Base-by-base conservation (phyloP, 2,888 invertebrate species). In the Resseliella maxima region DNA sequence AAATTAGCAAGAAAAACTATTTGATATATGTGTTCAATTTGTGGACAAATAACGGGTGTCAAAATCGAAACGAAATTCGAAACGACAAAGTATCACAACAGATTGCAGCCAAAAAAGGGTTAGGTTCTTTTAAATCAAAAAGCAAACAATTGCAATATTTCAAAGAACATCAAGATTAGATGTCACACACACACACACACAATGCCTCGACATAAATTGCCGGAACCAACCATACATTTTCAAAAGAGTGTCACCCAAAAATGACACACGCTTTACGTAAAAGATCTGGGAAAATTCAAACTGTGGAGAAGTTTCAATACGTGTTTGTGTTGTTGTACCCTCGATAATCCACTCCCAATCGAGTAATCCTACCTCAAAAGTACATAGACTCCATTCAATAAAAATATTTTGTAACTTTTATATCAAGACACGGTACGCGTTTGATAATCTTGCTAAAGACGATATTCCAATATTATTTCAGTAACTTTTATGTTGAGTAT, bases 21-120 rank as follows among this genome's bases (percentile, higher is more conserved):
- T 59, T 2, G 15, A 12, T 59, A 12, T 24, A 5, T 59, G 59
- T 15, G 15, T 59, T 59, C 27, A 24, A 12, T 59, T 59, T 24
- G 15, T 59, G 59, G 24, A 59, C 59, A 59, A 59, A 24, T 59
- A 59, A 24, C 59, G 59, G 59, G 59, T 59, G 59, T 59, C 5
- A 59, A 59, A 59, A 59, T 59, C 27, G 27, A 59, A 27, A 59
- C 24, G 2, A 3, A 27, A n/a, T n/a, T n/a, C n/a, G 59, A 27
- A 3, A 41, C 41, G 41, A 12, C 41, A 41, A 8, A 41, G 12
- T 41, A 41, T 41, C 41, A 31, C 15, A 72, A 15, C 15, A 31
- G 31, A 72, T 72, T 35, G n/a, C 31, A 72, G 31, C 31, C 15
- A 24, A n/a, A 24, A 59, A 72, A 72, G 72, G 59, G 24, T 59